Evolutionary conservation across 1,140 invertebrate genomes (phyloP).

Genomic region (Aricia agestis): DNA sequence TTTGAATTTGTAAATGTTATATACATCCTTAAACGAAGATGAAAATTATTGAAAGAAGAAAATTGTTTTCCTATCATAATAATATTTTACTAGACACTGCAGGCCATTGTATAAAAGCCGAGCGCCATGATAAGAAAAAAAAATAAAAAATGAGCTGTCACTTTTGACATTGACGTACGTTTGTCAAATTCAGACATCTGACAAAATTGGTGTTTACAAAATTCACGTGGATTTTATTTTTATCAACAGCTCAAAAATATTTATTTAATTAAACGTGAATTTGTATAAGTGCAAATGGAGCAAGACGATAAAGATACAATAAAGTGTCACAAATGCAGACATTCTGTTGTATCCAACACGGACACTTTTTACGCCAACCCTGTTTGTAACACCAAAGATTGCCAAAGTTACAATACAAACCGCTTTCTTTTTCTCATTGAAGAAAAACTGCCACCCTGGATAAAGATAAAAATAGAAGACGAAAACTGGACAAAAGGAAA

Average conservation of each 20-base stretch:
- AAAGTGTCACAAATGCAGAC: conserved; percentile 64
- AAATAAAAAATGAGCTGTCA: no score
- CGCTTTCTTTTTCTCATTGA: conserved; percentile 63
- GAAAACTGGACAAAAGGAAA: conserved; percentile 79
- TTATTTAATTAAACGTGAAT: no score
- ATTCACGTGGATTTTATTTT: not conserved
- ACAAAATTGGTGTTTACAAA: not conserved
- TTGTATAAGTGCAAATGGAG: not conserved
- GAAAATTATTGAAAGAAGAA: no score
- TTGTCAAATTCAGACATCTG: no score
- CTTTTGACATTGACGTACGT: no score
- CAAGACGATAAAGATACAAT: conserved; percentile 25
- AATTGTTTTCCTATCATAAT: no score
- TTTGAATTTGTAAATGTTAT: no score
- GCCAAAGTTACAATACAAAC: conserved; percentile 48
- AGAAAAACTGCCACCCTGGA: conserved; percentile 68
- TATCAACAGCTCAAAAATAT: no score
- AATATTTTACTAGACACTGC: no score
- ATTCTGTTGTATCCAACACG: conserved; percentile 43
- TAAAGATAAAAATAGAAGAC: conserved; percentile 57
- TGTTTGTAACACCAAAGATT: conserved; percentile 30
- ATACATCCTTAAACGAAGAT: no score
- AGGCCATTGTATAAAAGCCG: no score
- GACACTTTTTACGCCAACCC: conserved; percentile 29
- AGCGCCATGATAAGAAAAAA: no score